Evolutionary conservation across 2,888 invertebrate genomes (phyloP).

Genomic region (Nezara viridula): DNA sequence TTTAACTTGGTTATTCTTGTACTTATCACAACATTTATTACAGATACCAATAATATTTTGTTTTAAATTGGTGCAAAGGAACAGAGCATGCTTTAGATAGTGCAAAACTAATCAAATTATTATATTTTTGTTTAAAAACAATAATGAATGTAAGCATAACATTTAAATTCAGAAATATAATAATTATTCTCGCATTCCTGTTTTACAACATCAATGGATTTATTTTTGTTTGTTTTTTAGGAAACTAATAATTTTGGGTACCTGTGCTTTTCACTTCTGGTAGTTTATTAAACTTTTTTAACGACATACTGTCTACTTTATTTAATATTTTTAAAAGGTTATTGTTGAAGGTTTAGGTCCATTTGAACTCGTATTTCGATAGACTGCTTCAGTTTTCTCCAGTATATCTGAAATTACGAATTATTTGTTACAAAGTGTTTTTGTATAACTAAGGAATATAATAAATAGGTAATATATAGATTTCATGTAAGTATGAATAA

Average conservation of each 20-base stretch:
- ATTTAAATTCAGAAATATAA: background rate
- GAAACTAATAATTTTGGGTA: background rate
- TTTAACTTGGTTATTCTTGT: too few species aligned
- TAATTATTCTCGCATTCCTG: background rate
- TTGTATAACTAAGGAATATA: background rate
- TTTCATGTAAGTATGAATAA: background rate
- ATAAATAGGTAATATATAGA: background rate
- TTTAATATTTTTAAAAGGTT: background rate
- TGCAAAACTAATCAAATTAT: background rate
- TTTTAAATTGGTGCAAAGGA: background rate
- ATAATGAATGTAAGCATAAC: background rate
- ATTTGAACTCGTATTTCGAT: background rate
- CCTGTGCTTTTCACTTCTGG: constrained; percentile 49
- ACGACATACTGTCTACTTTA: background rate
- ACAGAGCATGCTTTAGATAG: background rate
- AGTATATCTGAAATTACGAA: constrained; percentile 42
- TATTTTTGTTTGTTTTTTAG: background rate
- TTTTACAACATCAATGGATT: background rate
- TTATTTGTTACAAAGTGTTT: background rate
- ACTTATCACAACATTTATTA: background rate
- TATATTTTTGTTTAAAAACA: background rate
- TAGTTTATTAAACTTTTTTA: constrained; percentile 45
- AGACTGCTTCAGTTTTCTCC: constrained; percentile 26
- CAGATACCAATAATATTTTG: background rate
- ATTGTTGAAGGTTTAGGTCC: background rate